phyloP scores from a whole-genome alignment of 2,113 vertebrate genomes.

The Heterocephalus glaber region DNA sequence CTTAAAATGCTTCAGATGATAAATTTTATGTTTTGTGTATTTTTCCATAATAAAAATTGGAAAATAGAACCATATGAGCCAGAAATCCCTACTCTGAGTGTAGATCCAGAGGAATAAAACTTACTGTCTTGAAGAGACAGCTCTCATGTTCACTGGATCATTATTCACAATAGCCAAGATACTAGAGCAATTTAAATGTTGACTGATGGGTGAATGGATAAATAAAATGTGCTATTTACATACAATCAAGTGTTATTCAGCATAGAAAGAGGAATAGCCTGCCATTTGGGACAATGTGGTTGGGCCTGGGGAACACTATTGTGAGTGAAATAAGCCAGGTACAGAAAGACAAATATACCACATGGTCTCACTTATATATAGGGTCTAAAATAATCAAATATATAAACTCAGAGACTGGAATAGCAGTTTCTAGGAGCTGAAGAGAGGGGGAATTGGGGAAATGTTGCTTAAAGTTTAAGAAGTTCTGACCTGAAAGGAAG shows the following conservation, averaged over 20 bases:
- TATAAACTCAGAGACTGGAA: too few species aligned
- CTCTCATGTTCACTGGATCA: background rate
- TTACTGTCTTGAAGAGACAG: background rate
- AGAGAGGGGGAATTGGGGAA: background rate
- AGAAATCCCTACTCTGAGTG: background rate
- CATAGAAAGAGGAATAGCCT: background rate
- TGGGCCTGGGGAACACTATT: background rate
- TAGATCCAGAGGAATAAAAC: background rate
- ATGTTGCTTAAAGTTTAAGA: background rate
- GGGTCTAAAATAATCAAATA: background rate
- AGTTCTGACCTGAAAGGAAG: too few species aligned
- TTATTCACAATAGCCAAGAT: background rate
- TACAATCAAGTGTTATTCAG: background rate
- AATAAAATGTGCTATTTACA: background rate
- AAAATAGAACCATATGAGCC: background rate
- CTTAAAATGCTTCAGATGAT: background rate
- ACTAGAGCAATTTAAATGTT: background rate
- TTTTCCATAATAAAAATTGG: background rate
- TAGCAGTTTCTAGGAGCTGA: background rate
- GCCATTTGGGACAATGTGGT: too few species aligned
- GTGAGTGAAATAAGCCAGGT: background rate
- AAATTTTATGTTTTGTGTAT: background rate
- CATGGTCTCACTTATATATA: background rate
- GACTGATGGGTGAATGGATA: background rate
- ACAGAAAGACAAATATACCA: background rate